Conservation (phyloP, 2,113 vertebrate genomes). For the Pelodiscus sinensis region DNA sequence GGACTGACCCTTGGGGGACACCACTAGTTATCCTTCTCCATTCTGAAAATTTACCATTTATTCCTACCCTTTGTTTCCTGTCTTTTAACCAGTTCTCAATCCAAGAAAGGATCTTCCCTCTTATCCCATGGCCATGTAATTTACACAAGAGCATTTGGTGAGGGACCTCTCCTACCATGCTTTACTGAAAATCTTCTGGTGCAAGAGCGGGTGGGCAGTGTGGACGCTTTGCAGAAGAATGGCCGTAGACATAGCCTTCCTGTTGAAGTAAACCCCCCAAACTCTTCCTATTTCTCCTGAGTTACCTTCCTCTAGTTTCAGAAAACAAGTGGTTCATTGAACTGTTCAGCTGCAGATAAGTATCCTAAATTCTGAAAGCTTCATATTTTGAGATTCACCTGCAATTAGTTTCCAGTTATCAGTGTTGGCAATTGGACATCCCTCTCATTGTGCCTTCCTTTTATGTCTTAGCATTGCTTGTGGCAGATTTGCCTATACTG, state of each 20-base stretch:
- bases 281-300: background rate
- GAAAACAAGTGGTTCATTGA: background rate
- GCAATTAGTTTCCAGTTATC: background rate
- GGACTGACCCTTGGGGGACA: no score
- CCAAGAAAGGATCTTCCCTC: no score
- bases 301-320: background rate
- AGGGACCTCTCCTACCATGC: no score
- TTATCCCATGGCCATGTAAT: no score
- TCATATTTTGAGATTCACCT: background rate
- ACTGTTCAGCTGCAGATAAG: background rate
- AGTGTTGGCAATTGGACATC: background rate
- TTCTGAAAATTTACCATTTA: no score
- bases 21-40: no score
- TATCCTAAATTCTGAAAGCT: background rate
- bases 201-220: no score
- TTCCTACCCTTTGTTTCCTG: no score
- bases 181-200: no score
- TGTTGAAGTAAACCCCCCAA: background rate
- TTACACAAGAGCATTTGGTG: no score
- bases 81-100: no score
- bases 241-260: background rate
- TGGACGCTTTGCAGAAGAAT: no score
- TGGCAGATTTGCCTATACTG: constrained; percentile 25
- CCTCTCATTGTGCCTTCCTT: background rate
- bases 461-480: constrained; percentile 21